Evolutionary conservation across 2,888 invertebrate species (phyloP).

Genomic region (Drosophila infuscata): DNA sequence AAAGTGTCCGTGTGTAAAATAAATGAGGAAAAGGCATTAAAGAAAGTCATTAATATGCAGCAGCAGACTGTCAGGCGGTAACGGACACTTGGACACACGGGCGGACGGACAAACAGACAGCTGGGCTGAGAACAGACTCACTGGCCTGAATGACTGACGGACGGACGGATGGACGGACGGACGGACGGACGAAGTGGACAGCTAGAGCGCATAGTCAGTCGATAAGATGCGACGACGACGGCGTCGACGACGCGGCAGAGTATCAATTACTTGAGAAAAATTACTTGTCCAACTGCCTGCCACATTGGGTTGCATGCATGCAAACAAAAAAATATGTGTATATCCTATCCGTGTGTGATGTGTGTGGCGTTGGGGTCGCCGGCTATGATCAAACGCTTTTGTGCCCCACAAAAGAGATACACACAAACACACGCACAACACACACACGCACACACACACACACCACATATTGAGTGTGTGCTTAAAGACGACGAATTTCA

Average conservation of each 20-base stretch:
- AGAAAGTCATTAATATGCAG: conserved; percentile 81
- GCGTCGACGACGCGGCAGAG: conserved; percentile 65
- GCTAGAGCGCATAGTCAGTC: conserved; percentile 58
- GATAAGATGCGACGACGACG: conserved; percentile 46
- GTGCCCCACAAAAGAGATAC: conserved; percentile 36
- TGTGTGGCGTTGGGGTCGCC: conserved; percentile 50
- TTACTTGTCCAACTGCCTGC: conserved; percentile 74
- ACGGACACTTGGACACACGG: conserved; percentile 42
- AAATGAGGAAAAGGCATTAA: conserved; percentile 81
- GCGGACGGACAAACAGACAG: conserved; percentile 54
- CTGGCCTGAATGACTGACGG: conserved; percentile 15
- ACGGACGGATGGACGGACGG: conserved; percentile 8
- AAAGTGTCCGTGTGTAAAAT: conserved; percentile 75
- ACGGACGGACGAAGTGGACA: conserved; percentile 16
- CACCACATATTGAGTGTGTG: conserved; percentile 33
- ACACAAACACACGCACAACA: conserved; percentile 18
- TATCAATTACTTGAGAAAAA: conserved; percentile 83
- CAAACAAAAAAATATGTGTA: neutral
- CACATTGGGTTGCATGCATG: conserved; percentile 23
- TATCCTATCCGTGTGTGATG: conserved; percentile 33
- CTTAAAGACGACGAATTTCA: conserved; percentile 32
- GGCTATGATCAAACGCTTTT: conserved; percentile 71
- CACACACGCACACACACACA: neutral
- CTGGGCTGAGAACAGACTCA: conserved; percentile 60
- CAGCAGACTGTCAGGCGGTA: conserved; percentile 81